Base-by-base conservation (phyloP, 64 coral and sea anemone genomes). In the Montipora cactus region DNA sequence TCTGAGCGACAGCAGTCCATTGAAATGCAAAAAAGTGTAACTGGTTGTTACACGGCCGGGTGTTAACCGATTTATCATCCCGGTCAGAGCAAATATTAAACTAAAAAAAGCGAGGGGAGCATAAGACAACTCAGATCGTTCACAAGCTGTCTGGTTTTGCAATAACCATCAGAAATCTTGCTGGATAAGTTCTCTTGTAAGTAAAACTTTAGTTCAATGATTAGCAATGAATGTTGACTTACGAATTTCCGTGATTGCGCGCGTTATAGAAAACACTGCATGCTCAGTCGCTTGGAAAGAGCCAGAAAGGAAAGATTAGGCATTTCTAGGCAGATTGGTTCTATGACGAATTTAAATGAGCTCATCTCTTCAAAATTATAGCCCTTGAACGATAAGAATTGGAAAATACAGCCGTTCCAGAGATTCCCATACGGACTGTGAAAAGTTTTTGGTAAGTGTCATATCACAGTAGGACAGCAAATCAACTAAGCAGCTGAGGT, bases 11-110 rank as follows among this genome's bases (percentile, higher is more conserved):
- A 86, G 82, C 15, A 49, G 18, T 72, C 66, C 19, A 71, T 86
- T 86, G 64, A 86, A 86, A 86, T 86, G 82, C 82, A 86, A 86
- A 86, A 84, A 50, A 20, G 76, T 72, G 82, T 19, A 12, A 86
- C 68, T 48, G 46, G 19, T 86, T 71, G 82, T 86, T 86, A 86
- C 82, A 86, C 82, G 70, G 19, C 82, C 19, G 44, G 66, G 64
- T 86, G 82, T 86, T 71, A 86, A 86, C 82, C 68, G 68, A 71
- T 86, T 71, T 86, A 86, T 71, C 68, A 72, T 70, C 68, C 18
- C 66, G 49, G 66, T 66, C 44, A 86, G 16, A 86, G 13, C 66
- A 86, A 71, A 86, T 64, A 71, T 23, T 48, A 70, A 47, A 16
- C 49, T 86, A 50, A 50, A 5, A 59, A 72, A 48, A 18, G 19